These are phyloP conservation scores for Panurus biarmicus DNA, from an alignment of 2,113 vertebrate genomes.

Conservation along the genomic window DNA sequence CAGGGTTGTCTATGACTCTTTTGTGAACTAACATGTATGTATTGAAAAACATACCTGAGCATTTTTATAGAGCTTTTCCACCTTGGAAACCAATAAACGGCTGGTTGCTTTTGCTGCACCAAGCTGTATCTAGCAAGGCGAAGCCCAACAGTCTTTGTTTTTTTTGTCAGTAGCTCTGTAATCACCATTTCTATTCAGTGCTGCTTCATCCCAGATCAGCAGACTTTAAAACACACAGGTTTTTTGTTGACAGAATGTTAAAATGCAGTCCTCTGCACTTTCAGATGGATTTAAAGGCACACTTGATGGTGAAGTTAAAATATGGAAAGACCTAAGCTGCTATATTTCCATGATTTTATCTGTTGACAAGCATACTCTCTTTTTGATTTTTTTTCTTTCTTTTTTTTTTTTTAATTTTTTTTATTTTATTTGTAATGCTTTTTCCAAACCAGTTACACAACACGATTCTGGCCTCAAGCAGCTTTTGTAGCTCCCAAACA, in stretches of 20 bases:
- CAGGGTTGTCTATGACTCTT: not conserved
- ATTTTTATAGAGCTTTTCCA: not conserved
- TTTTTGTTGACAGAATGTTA: slow-evolving; percentile 18
- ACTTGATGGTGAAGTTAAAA: not conserved
- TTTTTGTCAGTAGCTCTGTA: slow-evolving; percentile 29
- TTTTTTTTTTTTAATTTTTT: not conserved
- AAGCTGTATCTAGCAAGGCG: not conserved
- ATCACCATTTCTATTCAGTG: slow-evolving; percentile 43
- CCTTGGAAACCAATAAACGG: not conserved
- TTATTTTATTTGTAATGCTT: not conserved
- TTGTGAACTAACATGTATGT: not conserved
- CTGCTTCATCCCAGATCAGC: slow-evolving; percentile 32
- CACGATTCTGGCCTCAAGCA: not conserved
- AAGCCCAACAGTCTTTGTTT: not conserved
- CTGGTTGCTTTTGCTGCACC: not conserved
- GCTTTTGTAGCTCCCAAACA: not conserved
- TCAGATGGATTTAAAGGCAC: slow-evolving; percentile 19
- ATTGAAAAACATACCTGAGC: not conserved
- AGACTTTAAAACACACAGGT: slow-evolving; percentile 1
- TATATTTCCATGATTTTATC: not conserved
- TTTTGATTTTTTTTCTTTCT: not conserved
- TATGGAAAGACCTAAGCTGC: not conserved
- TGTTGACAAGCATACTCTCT: not conserved
- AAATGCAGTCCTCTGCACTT: slow-evolving; percentile 29
- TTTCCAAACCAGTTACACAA: slow-evolving; percentile 22